Evolutionary conservation across 2,888 invertebrate genomes (phyloP), one percentile per base, ranked within the genome.

Genomic region (Sarcophaga carnaria): DNA sequence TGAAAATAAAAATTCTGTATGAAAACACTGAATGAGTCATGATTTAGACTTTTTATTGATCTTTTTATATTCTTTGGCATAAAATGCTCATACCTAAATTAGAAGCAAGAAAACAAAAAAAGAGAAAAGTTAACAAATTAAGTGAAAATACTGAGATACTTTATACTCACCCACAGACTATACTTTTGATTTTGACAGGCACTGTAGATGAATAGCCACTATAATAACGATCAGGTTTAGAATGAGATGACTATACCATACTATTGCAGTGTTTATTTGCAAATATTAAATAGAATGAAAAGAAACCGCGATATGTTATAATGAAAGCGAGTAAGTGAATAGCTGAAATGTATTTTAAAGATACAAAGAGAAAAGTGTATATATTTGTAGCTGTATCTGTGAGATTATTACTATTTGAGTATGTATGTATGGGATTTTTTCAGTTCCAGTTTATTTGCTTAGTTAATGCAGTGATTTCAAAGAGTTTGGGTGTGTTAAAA

Each of bases 401-500:
- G 47, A 77, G 81, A 20, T 81, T 70, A 22, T 25, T 77, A 22
- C 54, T 66, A 54, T 14, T 54, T 54, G 17, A 14, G 17, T 17
- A 22, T 60, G 17, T 17, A 22, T 60, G 66, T 80, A 62, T 78
- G 49, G 47, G 76, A 64, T 63, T 76, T 71, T 76, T 66, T 82
- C 66, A 75, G 62, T 77, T 70, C 14, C 72, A 20, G 45, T 77
- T 12, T 66, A 66, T 75, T 60, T 70, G 25, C 11, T 91, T 90
- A 91, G 91, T 91, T 88, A 89, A 88, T 88, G 89, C 90, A 89
- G 89, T 89, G 90, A 90, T 90, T 90, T 89, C 90, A 88, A 88
- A 90, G 90, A 88, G 92, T 90, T 91, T 91, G 92, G 92, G 91
- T 90, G 92, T 91, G 91, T 91, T 91, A 89, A 37, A 37, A 37